phyloP scores from a whole-genome alignment of 2,888 invertebrate species.

The Perithous albicinctus region DNA sequence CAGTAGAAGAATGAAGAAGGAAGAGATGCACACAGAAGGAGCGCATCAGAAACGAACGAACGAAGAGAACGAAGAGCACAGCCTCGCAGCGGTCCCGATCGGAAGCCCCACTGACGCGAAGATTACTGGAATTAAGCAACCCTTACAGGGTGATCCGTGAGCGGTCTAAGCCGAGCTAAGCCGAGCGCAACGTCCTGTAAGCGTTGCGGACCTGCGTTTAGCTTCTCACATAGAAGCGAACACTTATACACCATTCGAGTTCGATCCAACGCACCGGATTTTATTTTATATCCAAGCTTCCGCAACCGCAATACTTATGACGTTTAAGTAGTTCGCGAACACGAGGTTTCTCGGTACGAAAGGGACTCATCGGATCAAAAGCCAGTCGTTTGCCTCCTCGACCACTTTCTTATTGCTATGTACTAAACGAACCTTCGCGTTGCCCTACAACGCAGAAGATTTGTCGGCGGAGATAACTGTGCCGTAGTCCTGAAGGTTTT shows the following conservation, averaged over 20 bases:
- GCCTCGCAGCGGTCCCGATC: constrained; percentile 69
- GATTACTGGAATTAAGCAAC: constrained; percentile 83
- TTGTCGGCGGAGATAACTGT: constrained; percentile 32
- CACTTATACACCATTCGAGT: constrained; percentile 4
- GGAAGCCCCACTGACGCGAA: constrained; percentile 82
- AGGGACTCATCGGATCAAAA: constrained; percentile 10
- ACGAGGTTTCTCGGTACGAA: constrained; percentile 20
- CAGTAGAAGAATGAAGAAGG: not conserved
- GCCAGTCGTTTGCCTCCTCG: not conserved
- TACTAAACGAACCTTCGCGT: not conserved
- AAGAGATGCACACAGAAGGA: not conserved
- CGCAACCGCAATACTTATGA: constrained; percentile 8
- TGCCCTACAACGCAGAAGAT: constrained; percentile 23
- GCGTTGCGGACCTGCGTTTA: constrained; percentile 37
- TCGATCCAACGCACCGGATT: not conserved
- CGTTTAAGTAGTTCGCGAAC: constrained; percentile 23
- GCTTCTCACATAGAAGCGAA: constrained; percentile 16
- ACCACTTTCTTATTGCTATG: not conserved
- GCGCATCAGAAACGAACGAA: not conserved
- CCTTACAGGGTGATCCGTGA: constrained; percentile 59
- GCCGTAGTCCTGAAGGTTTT: constrained; percentile 41
- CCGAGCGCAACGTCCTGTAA: constrained; percentile 41
- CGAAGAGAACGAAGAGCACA: constrained; percentile 28
- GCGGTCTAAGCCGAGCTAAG: constrained; percentile 58
- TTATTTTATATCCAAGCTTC: constrained; percentile 19